Base-by-base conservation (phyloP, 2,888 invertebrate species). In the Smittia aterrima region DNA sequence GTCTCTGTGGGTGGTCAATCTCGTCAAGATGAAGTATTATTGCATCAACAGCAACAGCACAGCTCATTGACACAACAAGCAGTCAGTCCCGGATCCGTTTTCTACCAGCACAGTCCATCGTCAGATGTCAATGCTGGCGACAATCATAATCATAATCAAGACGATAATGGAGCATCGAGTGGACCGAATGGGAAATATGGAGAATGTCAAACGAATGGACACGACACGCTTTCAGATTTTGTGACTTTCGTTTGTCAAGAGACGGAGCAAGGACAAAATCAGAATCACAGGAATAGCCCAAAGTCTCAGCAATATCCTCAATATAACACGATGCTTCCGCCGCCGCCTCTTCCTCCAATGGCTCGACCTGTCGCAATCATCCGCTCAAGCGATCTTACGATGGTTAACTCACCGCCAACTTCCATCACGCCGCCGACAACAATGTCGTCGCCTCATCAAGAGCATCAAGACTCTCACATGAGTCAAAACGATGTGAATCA, bases 171-270 rank as follows among this genome's bases (percentile, higher is more conserved):
- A 9, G 18, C 18, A 20, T 11, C 53, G 20, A 54, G 16, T 27
- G 32, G 18, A 1, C 18, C 41, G n/a, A 41, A n/a, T 25, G 41
- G 13, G 13, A 40, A 40, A n/a, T 40, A 67, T 40, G 18, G 22
- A 41, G 67, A 67, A 38, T 66, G 66, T 25, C 67, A 38, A 16
- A 11, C 54, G 1, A 70, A 70, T 54, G 90, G 93, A 0, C 93
- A 93, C 80, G 96, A 97, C 82, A 94, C 94, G 0, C 89, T 97
- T 77, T 93, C 95, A 1, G 97, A 98, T 84, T 97, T 97, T 83
- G 97, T 97, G 77, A 96, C 96, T 62, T 94, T 97, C 80, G 97
- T 97, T 72, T 97, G 97, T 81, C 96, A 96, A 84, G 97, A 97
- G 83, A 92, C 93, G 32, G 90, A 93, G 78, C 58, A 74, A 40